Percentiles rank a stretch among this genome's conserved stretches.
These are phyloP conservation scores for Ptiloglossa arizonensis DNA, from an alignment of 1,140 invertebrate species.

Conservation along the genomic window DNA sequence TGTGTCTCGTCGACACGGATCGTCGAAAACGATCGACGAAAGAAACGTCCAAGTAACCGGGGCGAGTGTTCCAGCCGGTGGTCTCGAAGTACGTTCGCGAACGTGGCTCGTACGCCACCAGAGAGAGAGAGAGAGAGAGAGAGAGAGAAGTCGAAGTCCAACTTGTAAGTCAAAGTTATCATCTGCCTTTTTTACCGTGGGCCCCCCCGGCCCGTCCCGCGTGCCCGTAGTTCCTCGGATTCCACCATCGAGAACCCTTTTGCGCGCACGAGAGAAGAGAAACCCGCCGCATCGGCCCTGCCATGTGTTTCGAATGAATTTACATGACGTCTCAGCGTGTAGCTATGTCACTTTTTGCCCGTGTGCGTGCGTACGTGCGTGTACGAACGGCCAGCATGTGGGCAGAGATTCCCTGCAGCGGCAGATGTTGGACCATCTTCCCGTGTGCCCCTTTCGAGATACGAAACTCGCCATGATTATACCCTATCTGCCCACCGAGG, in stretches of 20 bases:
- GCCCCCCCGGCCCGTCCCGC: constrained; percentile 6
- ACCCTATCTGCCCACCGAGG: constrained; percentile 64
- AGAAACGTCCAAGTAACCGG: constrained; percentile 1
- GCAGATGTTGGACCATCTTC: constrained; percentile 74
- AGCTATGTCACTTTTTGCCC: constrained; percentile 66
- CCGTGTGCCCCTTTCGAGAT: constrained; percentile 63
- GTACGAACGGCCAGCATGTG: constrained; percentile 69
- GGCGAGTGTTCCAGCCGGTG: constrained; percentile 1
- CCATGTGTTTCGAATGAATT: constrained; percentile 74
- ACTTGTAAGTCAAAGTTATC: constrained; percentile 59
- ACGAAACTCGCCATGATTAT: constrained; percentile 69
- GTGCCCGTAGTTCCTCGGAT: constrained; percentile 44
- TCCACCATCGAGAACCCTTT: constrained; percentile 61
- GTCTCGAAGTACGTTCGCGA: constrained; percentile 12
- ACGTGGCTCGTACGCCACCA: constrained; percentile 1
- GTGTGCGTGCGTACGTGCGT: constrained; percentile 42
- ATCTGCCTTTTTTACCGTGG: constrained; percentile 52
- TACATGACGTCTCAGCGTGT: constrained; percentile 67
- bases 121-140: too few species aligned
- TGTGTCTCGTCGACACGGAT: too few species aligned
- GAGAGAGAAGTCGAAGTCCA: constrained; percentile 34
- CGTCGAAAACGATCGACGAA: background rate
- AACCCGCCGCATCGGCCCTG: constrained; percentile 55
- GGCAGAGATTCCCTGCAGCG: constrained; percentile 76
- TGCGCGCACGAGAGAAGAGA: constrained; percentile 32